Conservation (phyloP, 2,113 vertebrate species). For the Xenotilapia longispinis region DNA sequence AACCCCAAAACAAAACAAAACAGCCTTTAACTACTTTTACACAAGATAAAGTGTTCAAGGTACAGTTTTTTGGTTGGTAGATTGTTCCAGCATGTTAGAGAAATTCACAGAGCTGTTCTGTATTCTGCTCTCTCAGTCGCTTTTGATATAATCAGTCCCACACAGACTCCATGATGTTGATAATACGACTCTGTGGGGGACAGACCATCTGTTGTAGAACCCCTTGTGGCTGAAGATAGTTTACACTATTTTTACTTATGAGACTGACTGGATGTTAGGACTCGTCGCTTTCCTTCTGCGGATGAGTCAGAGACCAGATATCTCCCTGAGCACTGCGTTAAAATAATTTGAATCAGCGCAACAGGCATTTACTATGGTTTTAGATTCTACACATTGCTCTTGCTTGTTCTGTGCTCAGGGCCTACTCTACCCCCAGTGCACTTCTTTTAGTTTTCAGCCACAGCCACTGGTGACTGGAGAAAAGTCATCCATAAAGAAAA, state of each 20-base stretch:
- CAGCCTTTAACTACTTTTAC: background rate
- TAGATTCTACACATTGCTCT: background rate
- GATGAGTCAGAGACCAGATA: background rate
- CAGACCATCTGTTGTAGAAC: background rate
- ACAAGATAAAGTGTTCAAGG: background rate
- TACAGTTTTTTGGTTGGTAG: background rate
- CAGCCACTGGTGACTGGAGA: background rate
- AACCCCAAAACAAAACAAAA: fast-evolving
- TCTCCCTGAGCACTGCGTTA: background rate
- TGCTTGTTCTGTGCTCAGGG: background rate
- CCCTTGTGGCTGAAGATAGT: background rate
- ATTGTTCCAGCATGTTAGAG: background rate
- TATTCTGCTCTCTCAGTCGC: background rate
- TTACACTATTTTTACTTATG: background rate
- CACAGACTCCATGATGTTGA: background rate
- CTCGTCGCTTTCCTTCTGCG: background rate
- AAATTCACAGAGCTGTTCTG: background rate
- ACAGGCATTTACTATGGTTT: background rate
- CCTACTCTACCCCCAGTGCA: background rate
- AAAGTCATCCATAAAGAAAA: background rate
- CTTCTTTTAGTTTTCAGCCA: background rate
- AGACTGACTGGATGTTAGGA: background rate
- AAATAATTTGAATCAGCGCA: background rate
- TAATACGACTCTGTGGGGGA: background rate
- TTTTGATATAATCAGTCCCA: background rate